Base-by-base conservation (phyloP, 1,140 invertebrate genomes). In the Drosophila hydei region DNA sequence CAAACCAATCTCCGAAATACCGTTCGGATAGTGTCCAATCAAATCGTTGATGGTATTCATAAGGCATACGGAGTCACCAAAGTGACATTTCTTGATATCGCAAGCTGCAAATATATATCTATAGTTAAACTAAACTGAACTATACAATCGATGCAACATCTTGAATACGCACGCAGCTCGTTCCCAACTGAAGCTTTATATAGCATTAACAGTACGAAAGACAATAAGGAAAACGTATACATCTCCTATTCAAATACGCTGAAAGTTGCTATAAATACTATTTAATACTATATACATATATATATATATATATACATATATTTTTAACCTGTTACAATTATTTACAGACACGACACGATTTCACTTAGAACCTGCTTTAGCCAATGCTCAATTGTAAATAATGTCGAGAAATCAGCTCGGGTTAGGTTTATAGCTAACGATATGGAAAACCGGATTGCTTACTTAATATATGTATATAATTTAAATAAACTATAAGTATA, bases 1-100 rank as follows among this genome's bases (percentile, higher is more conserved):
- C 8, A 84, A 25, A 0, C 80, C 79, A 14, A 84, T 84, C 18
- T 79, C 68, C 1, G 80, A 58, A 55, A 79, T 85, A 9, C 80
- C 80, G 9, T 76, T 72, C 1, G 80, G 80, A 33, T 85, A 76
- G 9, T 25, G 50, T 6, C 51, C 50, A 1, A 84, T 76, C 16
- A 84, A 2, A 1, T 55, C 55, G 50, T 84, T 84, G 0, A 84
- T 76, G 30, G 58, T 79, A 0, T n/a, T 21, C 1, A 79, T 9
- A 9, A 84, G 12, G 18, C 81, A 84, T 1, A 7, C n/a, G 1
- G 60, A 47, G 11, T 84, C 73, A 3, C 68, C 77, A 4, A 67
- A 84, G 9, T 47, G 76, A 3, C 80, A 84, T 59, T 85, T 85
- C 11, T 61, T 14, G 18, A 84, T 69, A 8, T 74, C 68, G 8